phyloP scores from a whole-genome alignment of 2,797 vertebrate genomes.

The Ibycter americanus region DNA sequence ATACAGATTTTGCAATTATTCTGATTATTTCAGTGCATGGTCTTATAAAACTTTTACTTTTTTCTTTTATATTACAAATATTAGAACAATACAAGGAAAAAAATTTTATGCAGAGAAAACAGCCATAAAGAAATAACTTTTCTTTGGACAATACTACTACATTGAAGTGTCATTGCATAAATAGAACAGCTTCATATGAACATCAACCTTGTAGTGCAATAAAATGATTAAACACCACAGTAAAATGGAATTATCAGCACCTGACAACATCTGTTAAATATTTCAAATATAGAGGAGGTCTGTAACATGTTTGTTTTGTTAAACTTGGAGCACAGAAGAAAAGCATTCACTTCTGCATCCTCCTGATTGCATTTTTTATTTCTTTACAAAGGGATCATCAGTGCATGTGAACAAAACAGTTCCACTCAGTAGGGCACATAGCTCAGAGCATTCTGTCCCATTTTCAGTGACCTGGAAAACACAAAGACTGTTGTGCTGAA shows the following conservation, averaged over 20 bases:
- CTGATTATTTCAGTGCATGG: not conserved
- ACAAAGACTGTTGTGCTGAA: not conserved
- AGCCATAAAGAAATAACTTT: not conserved
- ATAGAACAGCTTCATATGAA: not conserved
- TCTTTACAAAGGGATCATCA: constrained; percentile 18
- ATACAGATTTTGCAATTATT: not conserved
- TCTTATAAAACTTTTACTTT: not conserved
- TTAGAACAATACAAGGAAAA: not conserved
- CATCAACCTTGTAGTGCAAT: not conserved
- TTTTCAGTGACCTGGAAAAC: constrained; percentile 73
- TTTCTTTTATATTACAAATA: not conserved
- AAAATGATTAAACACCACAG: not conserved
- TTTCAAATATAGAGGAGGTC: not conserved
- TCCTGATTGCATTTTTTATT: constrained; percentile 24
- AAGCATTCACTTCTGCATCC: constrained; percentile 16
- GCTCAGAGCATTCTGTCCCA: constrained; percentile 62
- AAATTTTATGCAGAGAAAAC: not conserved
- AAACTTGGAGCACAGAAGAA: constrained; percentile 5
- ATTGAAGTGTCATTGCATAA: not conserved
- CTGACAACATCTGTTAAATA: constrained; percentile 20
- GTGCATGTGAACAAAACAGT: constrained; percentile 54
- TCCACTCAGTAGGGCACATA: constrained; percentile 56
- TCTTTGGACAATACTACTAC: not conserved
- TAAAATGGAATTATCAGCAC: not conserved
- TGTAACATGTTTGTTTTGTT: constrained; percentile 30